Base-by-base conservation (phyloP, 2,113 vertebrate genomes). In the Leucosticte australis region DNA sequence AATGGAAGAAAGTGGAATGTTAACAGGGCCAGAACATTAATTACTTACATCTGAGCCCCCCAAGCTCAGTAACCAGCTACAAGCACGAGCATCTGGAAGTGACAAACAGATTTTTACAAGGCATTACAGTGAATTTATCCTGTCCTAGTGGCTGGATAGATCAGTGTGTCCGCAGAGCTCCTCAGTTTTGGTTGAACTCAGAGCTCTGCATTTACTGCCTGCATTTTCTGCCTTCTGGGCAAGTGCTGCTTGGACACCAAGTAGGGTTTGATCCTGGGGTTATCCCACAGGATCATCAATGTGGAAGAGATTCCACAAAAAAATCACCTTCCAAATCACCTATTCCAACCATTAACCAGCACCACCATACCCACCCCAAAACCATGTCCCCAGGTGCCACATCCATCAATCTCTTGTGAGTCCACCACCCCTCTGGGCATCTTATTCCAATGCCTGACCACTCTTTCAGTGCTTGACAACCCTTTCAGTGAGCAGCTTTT, bases 1-100 rank as follows among this genome's bases (percentile, higher is more conserved):
- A 95, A 73, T 68, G 69, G 88, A 96, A 89, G 88, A 44, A 95
- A 92, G 67, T 65, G n/a, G 71, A 96, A 89, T 63, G 60, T 92
- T 89, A 94, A 79, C 78, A 78, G 31, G 60, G 37, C 42, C 57
- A 84, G 87, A 42, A 92, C 62, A 49, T 81, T 95, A 92, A 94
- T 94, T 96, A 83, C 73, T 94, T 64, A 57, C 79, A 76, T 90
- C 84, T 96, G 92, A 88, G 28, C 26, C 55, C 71, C 42, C 20
- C 73, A 67, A 47, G 47, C 69, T 87, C 79, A 89, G 49, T 74
- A 90, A 87, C 74, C 31, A 86, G 49, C 46, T 80, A 64, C 63
- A 90, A 79, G 71, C 41, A 62, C 0, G 0, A 95, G 57, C 83
- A 93, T 87, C 84, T 87, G 84, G 81, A 95, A 91, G 78, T 46